phyloP scores from a whole-genome alignment of 23 tunicate genomes.

The Trididemnum miniatum region DNA sequence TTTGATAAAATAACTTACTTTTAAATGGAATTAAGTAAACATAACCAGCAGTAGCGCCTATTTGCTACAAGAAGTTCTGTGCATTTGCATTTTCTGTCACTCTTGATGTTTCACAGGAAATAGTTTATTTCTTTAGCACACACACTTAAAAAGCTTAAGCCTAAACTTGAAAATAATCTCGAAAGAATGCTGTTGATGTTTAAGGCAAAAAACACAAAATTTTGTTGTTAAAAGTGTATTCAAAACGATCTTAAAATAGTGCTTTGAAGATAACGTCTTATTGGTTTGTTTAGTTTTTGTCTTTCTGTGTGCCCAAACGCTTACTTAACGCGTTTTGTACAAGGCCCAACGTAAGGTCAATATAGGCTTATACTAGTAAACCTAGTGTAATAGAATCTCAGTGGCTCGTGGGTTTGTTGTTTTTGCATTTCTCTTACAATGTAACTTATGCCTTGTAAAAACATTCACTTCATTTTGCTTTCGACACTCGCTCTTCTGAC shows the following conservation, averaged over 20 bases:
- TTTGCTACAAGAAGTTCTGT: no score
- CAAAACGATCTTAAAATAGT: neutral
- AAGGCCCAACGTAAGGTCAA: neutral
- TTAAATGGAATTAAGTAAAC: no score
- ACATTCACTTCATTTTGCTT: conserved; percentile 2
- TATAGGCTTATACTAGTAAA: neutral
- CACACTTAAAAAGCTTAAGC: no score
- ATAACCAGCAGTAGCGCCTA: no score
- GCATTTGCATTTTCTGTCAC: no score
- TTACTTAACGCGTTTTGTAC: neutral
- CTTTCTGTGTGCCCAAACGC: neutral
- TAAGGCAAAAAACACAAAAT: no score
- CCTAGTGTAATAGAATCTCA: conserved; percentile 22
- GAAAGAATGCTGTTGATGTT: no score
- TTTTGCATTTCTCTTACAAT: conserved; percentile 49
- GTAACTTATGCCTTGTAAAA: conserved; percentile 23
- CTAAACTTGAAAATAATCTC: no score
- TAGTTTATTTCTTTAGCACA: no score
- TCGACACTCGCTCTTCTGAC: neutral
- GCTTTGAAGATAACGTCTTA: neutral
- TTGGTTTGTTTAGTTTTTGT: neutral
- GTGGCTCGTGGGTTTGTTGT: conserved; percentile 71
- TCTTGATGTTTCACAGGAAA: no score
- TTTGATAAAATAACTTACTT: no score
- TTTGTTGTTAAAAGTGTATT: no score